Evolutionary conservation across 2,888 invertebrate genomes (phyloP).

Genomic region (Ophion obscuratus): DNA sequence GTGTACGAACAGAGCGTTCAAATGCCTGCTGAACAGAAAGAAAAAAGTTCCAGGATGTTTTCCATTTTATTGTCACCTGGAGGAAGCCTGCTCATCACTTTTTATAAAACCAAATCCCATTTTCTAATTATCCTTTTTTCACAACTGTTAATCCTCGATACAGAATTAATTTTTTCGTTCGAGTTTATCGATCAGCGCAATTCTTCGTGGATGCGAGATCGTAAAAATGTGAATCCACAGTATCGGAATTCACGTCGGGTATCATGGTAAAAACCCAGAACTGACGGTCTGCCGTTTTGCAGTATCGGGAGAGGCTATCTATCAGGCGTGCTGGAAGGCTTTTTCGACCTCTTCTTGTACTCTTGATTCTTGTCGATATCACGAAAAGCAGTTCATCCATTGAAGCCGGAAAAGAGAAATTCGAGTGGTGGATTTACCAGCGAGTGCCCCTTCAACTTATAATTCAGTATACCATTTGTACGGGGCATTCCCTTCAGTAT

Average conservation of each 20-base stretch:
- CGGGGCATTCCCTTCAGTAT: not conserved
- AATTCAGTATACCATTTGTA: constrained; percentile 72
- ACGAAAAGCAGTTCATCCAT: constrained; percentile 74
- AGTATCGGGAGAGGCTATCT: constrained; percentile 73
- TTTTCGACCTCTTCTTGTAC: constrained; percentile 32
- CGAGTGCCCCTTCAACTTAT: constrained; percentile 76
- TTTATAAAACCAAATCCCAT: too few species aligned
- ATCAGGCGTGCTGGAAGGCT: constrained; percentile 75
- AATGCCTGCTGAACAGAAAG: too few species aligned
- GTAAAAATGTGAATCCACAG: constrained; percentile 20
- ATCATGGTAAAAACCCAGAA: constrained; percentile 25
- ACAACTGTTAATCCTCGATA: too few species aligned
- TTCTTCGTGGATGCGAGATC: not conserved
- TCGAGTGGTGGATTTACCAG: constrained; percentile 73
- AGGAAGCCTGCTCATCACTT: too few species aligned
- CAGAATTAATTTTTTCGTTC: not conserved
- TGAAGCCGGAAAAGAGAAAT: constrained; percentile 59
- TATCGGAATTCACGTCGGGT: constrained; percentile 29
- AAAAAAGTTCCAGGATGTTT: too few species aligned
- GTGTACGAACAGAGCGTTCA: too few species aligned
- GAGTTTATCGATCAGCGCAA: not conserved
- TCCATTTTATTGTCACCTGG: too few species aligned
- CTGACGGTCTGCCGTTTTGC: constrained; percentile 30
- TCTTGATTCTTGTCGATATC: constrained; percentile 78
- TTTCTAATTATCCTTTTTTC: too few species aligned